Evolutionary conservation across 53 echinoderm and acorn worm species (phyloP).

Genomic region (Echinarachnius parma): DNA sequence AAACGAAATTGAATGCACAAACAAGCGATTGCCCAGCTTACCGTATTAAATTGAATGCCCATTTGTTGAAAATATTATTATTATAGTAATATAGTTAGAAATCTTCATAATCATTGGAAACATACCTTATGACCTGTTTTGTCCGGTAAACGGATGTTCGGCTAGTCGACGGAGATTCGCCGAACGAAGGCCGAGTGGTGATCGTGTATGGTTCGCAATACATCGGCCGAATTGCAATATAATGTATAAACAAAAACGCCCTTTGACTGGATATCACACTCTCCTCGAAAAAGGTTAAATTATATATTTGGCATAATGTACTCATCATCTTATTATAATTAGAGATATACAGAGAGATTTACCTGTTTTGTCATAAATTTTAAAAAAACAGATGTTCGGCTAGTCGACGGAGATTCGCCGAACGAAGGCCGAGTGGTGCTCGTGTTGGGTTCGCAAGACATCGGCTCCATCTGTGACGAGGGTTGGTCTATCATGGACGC

Average conservation of each 20-base stretch:
- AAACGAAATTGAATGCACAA: too few species aligned
- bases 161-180: conserved; percentile 13
- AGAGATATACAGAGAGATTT: background rate
- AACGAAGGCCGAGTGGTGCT: conserved; percentile 49
- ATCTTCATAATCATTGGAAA: too few species aligned
- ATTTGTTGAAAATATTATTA: too few species aligned
- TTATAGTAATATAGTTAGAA: too few species aligned
- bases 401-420: conserved; percentile 17
- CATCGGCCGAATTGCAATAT: too few species aligned
- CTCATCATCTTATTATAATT: background rate
- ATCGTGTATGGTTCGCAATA: conserved; percentile 21
- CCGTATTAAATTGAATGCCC: too few species aligned
- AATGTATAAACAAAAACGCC: too few species aligned
- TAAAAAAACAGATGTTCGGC: background rate
- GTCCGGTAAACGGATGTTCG: too few species aligned
- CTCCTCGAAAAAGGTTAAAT: background rate
- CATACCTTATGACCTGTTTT: too few species aligned
- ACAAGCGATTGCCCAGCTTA: too few species aligned
- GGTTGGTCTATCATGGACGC: conserved; percentile 45
- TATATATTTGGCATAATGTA: background rate
- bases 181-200: conserved; percentile 47
- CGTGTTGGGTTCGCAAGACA: conserved; percentile 18
- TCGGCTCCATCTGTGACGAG: conserved; percentile 32
- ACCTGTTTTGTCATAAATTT: background rate
- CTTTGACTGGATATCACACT: too few species aligned